These are phyloP conservation scores for Platyrinchus mystaceus DNA, from an alignment of 2,797 vertebrate genomes.

Conservation along the genomic window DNA sequence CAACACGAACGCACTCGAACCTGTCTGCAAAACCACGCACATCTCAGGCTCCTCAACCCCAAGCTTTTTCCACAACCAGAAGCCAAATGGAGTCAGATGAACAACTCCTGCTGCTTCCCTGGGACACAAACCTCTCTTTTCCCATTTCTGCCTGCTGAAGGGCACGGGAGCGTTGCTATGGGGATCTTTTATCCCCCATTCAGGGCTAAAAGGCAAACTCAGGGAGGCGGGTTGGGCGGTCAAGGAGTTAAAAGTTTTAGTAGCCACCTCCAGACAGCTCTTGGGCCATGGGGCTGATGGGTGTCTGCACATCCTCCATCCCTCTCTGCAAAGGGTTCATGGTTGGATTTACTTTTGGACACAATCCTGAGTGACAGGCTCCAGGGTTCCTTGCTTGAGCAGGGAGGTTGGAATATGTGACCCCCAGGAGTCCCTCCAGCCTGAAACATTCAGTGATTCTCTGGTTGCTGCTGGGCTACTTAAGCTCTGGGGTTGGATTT, in stretches of 20 bases:
- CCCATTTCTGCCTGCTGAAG: neutral
- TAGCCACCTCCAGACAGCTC: neutral
- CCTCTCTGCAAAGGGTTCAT: neutral
- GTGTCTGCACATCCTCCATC: neutral
- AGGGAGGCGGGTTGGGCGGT: neutral
- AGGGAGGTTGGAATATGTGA: neutral
- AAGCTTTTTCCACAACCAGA: neutral
- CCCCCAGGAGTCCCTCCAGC: neutral
- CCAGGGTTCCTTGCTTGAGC: neutral
- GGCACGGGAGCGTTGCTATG: neutral
- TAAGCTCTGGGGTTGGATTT: neutral
- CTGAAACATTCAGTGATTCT: neutral
- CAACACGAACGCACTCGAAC: accelerated
- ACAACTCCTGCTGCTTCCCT: neutral
- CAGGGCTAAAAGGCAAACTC: neutral
- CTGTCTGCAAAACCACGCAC: neutral
- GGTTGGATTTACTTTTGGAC: neutral
- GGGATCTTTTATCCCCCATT: neutral
- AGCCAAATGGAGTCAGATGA: neutral
- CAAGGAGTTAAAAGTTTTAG: neutral
- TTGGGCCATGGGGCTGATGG: neutral
- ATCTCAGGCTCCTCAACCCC: neutral
- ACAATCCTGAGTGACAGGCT: accelerated
- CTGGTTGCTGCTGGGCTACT: neutral
- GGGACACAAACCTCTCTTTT: neutral